Percentiles rank a stretch among this genome's conserved stretches.
These are phyloP conservation scores for Chloroclystis v-ata DNA, from an alignment of 2,888 invertebrate species.

Conservation along the genomic window DNA sequence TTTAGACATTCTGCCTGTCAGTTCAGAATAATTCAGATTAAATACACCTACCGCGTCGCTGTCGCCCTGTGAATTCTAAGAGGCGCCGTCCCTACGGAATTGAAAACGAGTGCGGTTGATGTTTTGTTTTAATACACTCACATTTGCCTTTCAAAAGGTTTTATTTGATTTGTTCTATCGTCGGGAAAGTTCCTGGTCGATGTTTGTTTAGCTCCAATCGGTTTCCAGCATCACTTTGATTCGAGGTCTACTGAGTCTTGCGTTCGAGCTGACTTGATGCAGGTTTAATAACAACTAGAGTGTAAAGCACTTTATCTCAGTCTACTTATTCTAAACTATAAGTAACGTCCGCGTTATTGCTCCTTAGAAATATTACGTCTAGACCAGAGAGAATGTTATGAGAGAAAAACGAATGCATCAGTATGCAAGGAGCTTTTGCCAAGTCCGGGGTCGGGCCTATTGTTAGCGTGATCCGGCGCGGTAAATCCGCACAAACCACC, in stretches of 20 bases:
- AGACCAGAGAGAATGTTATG: conserved; percentile 64
- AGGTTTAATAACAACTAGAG: conserved; percentile 9
- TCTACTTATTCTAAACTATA: conserved; percentile 40
- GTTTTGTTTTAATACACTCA: conserved; percentile 71
- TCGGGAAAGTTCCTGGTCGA: conserved; percentile 28
- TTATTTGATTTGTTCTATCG: conserved; percentile 58
- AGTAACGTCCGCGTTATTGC: conserved; percentile 52
- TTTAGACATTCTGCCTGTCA: conserved; percentile 69
- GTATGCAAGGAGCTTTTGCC: conserved; percentile 36
- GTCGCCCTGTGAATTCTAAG: conserved; percentile 56
- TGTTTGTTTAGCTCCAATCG: conserved; percentile 24
- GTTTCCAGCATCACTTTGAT: conserved; percentile 24
- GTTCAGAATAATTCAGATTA: conserved; percentile 72
- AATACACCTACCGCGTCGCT: conserved; percentile 67
- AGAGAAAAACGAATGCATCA: conserved; percentile 60
- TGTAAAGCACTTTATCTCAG: conserved; percentile 23
- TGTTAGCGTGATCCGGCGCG: conserved; percentile 67
- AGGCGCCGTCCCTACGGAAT: conserved; percentile 56
- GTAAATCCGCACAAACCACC: conserved; percentile 56
- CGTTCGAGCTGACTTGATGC: conserved; percentile 1
- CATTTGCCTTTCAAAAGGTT: conserved; percentile 62
- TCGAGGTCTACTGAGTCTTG: conserved; percentile 15
- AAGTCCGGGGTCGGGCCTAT: conserved; percentile 54
- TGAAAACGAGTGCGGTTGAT: conserved; percentile 62
- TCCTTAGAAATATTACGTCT: conserved; percentile 69